Evolutionary conservation across 2,888 invertebrate species (phyloP).

Genomic region (Calliopum simillimum): DNA sequence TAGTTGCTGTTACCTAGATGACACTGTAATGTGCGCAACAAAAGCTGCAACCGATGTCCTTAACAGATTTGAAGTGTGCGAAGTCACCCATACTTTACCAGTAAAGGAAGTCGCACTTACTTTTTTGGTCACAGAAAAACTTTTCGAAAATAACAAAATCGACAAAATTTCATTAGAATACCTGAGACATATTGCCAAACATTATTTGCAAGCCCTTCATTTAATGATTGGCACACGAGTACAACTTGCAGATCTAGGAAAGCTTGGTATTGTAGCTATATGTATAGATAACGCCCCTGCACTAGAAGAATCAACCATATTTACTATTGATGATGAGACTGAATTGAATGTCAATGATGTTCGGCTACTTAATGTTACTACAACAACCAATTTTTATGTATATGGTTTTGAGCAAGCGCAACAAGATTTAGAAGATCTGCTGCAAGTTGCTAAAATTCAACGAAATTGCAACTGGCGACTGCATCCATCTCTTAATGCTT

Average conservation of each 20-base stretch:
- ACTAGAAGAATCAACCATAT: conserved; percentile 36
- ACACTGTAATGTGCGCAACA: conserved; percentile 46
- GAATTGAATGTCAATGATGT: conserved; percentile 52
- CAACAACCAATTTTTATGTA: conserved; percentile 22
- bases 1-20: conserved; percentile 55
- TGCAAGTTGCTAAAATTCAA: conserved; percentile 60
- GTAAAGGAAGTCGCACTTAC: conserved; percentile 26
- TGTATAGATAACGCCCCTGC: conserved; percentile 43
- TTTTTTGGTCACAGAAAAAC: conserved; percentile 40
- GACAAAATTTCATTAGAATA: conserved; percentile 23
- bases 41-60: not conserved
- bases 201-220: conserved; percentile 43
- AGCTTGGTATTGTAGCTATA: conserved; percentile 53
- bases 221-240: conserved; percentile 41
- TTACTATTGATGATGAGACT: conserved; percentile 48
- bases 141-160: conserved; percentile 37
- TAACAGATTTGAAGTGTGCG: not conserved
- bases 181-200: conserved; percentile 38
- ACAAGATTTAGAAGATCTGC: conserved; percentile 52
- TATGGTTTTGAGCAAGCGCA: conserved; percentile 54
- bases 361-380: conserved; percentile 38
- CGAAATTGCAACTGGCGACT: conserved; percentile 25
- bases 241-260: conserved; percentile 34
- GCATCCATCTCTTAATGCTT: conserved; percentile 47
- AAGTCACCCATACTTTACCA: not conserved